Evolutionary conservation across 2,888 invertebrate genomes (phyloP).

Genomic region (Limnephilus marmoratus): DNA sequence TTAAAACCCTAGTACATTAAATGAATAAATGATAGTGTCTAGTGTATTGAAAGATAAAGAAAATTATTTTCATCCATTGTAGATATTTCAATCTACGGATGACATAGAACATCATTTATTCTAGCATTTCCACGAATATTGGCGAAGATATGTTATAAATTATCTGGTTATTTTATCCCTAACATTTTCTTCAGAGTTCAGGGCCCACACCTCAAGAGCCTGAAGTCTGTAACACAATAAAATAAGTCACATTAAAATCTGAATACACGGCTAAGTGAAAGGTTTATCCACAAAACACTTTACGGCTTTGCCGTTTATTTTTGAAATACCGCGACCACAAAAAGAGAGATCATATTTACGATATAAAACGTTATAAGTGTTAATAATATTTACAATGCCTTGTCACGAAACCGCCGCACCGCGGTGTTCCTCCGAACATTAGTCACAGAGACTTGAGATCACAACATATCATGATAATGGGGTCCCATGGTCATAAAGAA

Average conservation of each 20-base stretch:
- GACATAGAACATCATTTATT: background rate
- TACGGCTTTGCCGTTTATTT: conserved; percentile 12
- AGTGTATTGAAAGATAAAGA: no score
- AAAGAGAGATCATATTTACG: conserved; percentile 19
- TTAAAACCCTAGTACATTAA: no score
- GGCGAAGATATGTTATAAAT: background rate
- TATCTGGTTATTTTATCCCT: background rate
- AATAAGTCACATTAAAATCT: background rate
- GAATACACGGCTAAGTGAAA: background rate
- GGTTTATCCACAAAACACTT: conserved; percentile 10
- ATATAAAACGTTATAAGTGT: background rate
- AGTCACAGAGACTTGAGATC: background rate
- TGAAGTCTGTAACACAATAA: background rate
- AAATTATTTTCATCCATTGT: no score
- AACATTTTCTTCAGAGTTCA: background rate
- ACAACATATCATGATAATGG: background rate
- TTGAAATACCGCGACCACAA: conserved; percentile 19
- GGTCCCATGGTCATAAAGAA: background rate
- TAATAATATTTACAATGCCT: conserved; percentile 7
- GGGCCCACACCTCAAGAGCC: background rate
- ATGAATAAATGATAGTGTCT: no score
- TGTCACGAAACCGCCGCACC: background rate
- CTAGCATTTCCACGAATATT: background rate
- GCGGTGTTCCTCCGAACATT: conserved; percentile 2
- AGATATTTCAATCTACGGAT: no score